Base-by-base conservation (phyloP, 2,113 vertebrate genomes). In the Echinops telfairi region DNA sequence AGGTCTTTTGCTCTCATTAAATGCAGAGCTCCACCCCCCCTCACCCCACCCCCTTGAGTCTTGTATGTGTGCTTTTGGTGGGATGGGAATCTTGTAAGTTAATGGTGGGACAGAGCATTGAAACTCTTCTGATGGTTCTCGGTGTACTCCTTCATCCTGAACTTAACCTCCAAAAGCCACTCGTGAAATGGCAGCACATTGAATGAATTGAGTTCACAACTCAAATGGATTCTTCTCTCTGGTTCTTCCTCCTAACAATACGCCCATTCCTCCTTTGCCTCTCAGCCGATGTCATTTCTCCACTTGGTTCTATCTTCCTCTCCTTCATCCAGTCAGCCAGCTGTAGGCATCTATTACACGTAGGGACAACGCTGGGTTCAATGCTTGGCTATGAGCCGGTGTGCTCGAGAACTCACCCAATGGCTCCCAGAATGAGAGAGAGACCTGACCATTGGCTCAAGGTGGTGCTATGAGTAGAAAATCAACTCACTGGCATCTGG, bases 251-350 rank as follows among this genome's bases (percentile, higher is more conserved):
- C 10, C 6, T 53, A 62, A 4, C 1, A 31, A 9, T 0, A 0
- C 19, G 3, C 0, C 8, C 19, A 25, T 17, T 0, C 1, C 4
- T 15, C 3, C 6, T 38, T 77, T 20, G n/a, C 23, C 11, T 78
- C 19, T 84, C 76, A 22, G n/a, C 23, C 31, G 15, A 20, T 1
- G 15, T 14, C 27, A 16, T 83, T 82, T 23, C n/a, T 36, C 4
- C 0, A 0, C 0, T 71, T 47, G 8, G 58, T 31, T 3, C 29
- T 12, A 1, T 1, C n/a, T 19, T 31, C 19, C 10, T 36, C 19
- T 36, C 53, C 19, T 53, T 43, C 1, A 71, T 11, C 17, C 6
- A 17, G 14, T 31, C 19, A 12, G 29, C 22, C 5, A 16, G 16
- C 0, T 58, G 40, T 43, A 7, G 2, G 1, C 47, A 17, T 58